Conservation (phyloP, 2,888 invertebrate species). For the Pandemis heparana region DNA sequence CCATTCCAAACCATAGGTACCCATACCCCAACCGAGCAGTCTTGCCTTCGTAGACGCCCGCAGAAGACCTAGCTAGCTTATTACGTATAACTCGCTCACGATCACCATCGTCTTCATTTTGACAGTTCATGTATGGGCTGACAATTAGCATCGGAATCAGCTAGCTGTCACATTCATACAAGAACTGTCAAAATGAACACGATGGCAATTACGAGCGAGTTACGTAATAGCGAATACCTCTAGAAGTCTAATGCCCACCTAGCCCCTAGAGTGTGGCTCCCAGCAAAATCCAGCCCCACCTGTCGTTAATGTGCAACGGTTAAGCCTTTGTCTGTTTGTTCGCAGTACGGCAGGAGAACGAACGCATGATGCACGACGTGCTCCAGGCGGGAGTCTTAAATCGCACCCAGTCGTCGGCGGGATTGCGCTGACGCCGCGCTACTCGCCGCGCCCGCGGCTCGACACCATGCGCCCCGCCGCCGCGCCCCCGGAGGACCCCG, state of each 20-base stretch:
- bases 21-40: slow-evolving; percentile 19
- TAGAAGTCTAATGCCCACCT: slow-evolving; percentile 22
- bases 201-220: too few species aligned
- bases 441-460: slow-evolving; percentile 80
- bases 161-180: too few species aligned
- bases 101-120: too few species aligned
- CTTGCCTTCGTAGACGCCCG: slow-evolving; percentile 27
- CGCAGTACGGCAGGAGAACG: slow-evolving; percentile 95
- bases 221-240: too few species aligned
- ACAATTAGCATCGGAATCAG: too few species aligned
- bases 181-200: too few species aligned
- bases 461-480: slow-evolving; percentile 80
- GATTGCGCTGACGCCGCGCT: slow-evolving; percentile 84
- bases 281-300: slow-evolving; percentile 54
- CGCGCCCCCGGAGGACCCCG: slow-evolving; percentile 77
- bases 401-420: slow-evolving; percentile 85
- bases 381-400: slow-evolving; percentile 87
- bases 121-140: too few species aligned
- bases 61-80: slow-evolving; percentile 19
- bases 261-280: slow-evolving; percentile 46
- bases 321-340: slow-evolving; percentile 75
- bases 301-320: slow-evolving; percentile 57
- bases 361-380: slow-evolving; percentile 93
- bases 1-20: slow-evolving; percentile 2
- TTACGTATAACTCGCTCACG: too few species aligned